Evolutionary conservation across 2,113 vertebrate genomes (phyloP), one percentile per base, ranked within the genome.

Genomic region (Fukomys damarensis): DNA sequence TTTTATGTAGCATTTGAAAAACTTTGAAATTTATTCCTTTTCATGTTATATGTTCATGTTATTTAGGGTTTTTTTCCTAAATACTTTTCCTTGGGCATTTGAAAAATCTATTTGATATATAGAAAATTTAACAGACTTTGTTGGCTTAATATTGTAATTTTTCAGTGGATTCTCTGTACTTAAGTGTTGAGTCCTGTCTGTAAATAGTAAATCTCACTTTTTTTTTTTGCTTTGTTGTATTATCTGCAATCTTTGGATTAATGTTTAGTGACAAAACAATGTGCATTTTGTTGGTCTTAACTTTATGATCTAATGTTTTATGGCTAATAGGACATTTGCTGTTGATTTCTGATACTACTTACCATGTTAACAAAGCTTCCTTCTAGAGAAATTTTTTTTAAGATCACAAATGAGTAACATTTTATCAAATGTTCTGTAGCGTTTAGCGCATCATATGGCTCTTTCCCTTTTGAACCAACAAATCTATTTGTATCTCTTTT

Each of bases 301-400:
- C n/a, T 46, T 95, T 63, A 76, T 95, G n/a, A 85, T 80, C n/a
- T 30, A 68, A 65, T 20, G 13, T 94, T 96, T 91, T 12, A 72
- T 70, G 16, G 89, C 85, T 76, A 66, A 38, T 65, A 52, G 61
- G 26, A 17, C 52, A 85, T 72, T 83, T 91, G 41, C 10, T 89
- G 0, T 85, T 92, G 54, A 65, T 77, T 86, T 70, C 68, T 96
- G 76, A 41, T 95, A 58, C 5, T 11, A n/a, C 49, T 89, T 89
- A 56, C 70, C 38, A 43, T 90, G 46, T 30, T 41, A 79, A 41
- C 46, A 26, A 76, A 70, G 5, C 63, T 90, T 89, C n/a, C 35
- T 76, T 30, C 17, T 58, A 2, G 56, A 58, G 56, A 58, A 17
- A 12, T 86, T 66, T 76, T 76, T 77, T 56, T 85, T 43, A 30